Conservation (phyloP, 1,140 invertebrate species). For the Microplitis mediator region DNA sequence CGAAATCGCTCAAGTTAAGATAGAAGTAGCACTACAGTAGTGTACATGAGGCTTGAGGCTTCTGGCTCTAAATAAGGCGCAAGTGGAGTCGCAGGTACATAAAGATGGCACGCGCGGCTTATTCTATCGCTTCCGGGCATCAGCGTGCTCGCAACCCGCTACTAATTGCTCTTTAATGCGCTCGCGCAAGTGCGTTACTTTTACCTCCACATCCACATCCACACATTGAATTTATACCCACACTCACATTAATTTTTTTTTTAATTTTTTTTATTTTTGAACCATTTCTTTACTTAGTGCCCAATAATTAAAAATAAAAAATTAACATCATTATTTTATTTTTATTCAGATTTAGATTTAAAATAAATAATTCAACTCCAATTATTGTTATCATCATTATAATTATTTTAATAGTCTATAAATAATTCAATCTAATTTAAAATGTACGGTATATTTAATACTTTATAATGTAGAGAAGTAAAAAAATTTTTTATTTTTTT, state of each 20-base stretch:
- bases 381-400: too few species aligned
- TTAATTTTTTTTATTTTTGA: too few species aligned
- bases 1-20: too few species aligned
- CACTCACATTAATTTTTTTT: neutral
- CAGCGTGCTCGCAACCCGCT: slow-evolving; percentile 58
- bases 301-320: too few species aligned
- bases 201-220: slow-evolving; percentile 43
- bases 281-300: too few species aligned
- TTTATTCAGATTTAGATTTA: too few species aligned
- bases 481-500: slow-evolving; percentile 50
- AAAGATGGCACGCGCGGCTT: slow-evolving; percentile 57
- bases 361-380: too few species aligned
- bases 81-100: slow-evolving; percentile 37
- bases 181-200: slow-evolving; percentile 48
- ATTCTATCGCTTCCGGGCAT: slow-evolving; percentile 61
- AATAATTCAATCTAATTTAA: neutral
- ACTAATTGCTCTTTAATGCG: slow-evolving; percentile 60
- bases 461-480: slow-evolving; percentile 8
- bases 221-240: slow-evolving; percentile 26
- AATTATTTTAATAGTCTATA: neutral
- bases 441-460: neutral
- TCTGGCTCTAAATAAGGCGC: slow-evolving; percentile 21
- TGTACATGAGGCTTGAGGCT: neutral
- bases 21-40: too few species aligned
- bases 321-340: too few species aligned